Conservation (phyloP, 2,888 invertebrate species). For the Elysia crispata region DNA sequence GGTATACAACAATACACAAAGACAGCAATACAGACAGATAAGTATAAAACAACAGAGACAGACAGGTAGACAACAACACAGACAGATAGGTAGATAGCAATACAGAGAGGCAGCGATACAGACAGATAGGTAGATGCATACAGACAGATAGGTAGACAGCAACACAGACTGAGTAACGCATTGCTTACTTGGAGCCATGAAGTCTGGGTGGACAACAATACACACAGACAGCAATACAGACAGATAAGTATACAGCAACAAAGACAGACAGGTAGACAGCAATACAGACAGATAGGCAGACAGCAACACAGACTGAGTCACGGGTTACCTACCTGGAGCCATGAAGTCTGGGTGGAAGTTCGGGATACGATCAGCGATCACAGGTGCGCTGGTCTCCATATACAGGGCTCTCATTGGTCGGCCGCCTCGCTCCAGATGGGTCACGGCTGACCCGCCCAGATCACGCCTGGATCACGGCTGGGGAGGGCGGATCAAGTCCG, state of each 20-base stretch:
- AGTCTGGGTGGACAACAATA: neutral
- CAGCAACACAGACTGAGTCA: too few species aligned
- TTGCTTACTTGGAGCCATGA: slow-evolving; percentile 24
- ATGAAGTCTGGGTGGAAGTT: slow-evolving; percentile 21
- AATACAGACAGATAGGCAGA: neutral
- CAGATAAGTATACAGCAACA: neutral
- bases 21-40: too few species aligned
- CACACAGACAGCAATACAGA: neutral
- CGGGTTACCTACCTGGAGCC: slow-evolving; percentile 16
- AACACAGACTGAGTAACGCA: too few species aligned
- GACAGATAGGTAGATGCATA: too few species aligned
- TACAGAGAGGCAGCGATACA: too few species aligned
- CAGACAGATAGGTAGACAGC: too few species aligned
- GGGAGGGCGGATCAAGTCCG: too few species aligned
- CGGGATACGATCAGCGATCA: slow-evolving; percentile 16
- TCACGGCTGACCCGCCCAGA: too few species aligned
- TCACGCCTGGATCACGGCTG: neutral
- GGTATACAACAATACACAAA: neutral
- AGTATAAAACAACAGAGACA: too few species aligned
- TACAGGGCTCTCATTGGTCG: slow-evolving; percentile 22
- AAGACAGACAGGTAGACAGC: neutral
- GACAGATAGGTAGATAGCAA: neutral
- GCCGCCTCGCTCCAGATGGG: neutral
- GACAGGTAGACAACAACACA: too few species aligned
- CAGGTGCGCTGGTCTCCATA: slow-evolving; percentile 14